phyloP scores from a whole-genome alignment of 2,113 vertebrate species.

The Corynorhinus townsendii region DNA sequence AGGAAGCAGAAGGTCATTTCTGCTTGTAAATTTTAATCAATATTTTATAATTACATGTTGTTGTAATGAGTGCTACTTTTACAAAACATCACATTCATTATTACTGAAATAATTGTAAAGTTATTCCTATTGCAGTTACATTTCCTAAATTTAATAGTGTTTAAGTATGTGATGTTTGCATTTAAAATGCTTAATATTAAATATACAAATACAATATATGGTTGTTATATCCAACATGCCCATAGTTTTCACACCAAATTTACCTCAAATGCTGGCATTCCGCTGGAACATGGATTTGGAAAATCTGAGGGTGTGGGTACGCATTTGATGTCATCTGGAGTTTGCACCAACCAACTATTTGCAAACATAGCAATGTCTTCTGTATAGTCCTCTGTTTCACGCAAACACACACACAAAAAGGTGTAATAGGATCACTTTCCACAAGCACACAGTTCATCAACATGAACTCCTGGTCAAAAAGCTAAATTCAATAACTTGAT shows the following conservation, averaged over 20 bases:
- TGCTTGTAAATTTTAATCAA: not conserved
- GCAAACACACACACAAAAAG: constrained; percentile 28
- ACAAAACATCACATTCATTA: not conserved
- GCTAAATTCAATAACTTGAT: not conserved
- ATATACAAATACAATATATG: not conserved
- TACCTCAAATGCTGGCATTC: constrained; percentile 91
- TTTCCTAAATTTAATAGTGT: not conserved
- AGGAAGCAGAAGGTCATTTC: not conserved
- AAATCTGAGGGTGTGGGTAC: constrained; percentile 89
- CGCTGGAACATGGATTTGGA: constrained; percentile 89
- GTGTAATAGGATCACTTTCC: constrained; percentile 14
- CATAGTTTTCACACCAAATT: constrained; percentile 37
- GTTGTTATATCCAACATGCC: not conserved
- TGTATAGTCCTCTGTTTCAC: constrained; percentile 80
- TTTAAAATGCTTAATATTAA: not conserved
- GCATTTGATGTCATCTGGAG: constrained; percentile 85
- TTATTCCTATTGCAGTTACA: not conserved
- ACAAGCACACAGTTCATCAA: constrained; percentile 5
- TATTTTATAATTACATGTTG: not conserved
- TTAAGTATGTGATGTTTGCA: not conserved
- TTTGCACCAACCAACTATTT: constrained; percentile 93
- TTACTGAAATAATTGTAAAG: not conserved
- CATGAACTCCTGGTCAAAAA: not conserved
- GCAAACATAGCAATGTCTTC: constrained; percentile 93
- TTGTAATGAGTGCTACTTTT: not conserved